Evolutionary conservation across 2,113 vertebrate genomes (phyloP).

Genomic region (Fukomys damarensis): DNA sequence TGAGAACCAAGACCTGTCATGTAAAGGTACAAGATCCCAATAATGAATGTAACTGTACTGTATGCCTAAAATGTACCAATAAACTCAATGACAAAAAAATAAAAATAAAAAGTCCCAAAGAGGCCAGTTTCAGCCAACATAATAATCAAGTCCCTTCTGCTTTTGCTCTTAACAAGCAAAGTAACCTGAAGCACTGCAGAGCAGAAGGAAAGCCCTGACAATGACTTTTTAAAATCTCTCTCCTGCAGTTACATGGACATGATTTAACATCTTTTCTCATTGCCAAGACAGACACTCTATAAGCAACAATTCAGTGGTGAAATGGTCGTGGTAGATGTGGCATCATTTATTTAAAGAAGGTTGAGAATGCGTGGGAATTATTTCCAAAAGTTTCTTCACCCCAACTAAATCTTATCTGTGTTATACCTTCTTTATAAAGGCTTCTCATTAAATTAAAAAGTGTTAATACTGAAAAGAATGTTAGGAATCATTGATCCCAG

Average conservation of each 20-base stretch:
- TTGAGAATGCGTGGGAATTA: background rate
- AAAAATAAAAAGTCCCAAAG: too few species aligned
- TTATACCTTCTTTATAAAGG: background rate
- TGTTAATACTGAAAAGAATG: background rate
- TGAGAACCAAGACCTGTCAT: too few species aligned
- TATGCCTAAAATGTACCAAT: too few species aligned
- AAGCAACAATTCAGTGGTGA: background rate
- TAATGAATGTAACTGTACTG: too few species aligned
- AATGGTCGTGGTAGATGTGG: background rate
- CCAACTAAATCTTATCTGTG: background rate
- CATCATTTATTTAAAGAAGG: background rate
- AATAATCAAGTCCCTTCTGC: background rate
- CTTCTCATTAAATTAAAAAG: background rate
- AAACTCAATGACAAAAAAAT: too few species aligned
- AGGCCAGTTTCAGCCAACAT: background rate
- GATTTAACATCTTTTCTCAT: background rate
- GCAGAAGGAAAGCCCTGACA: background rate
- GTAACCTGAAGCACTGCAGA: background rate
- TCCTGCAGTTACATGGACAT: background rate
- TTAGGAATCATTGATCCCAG: background rate
- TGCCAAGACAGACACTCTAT: background rate
- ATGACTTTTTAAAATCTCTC: background rate
- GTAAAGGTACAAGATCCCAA: too few species aligned
- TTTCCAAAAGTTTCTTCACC: background rate
- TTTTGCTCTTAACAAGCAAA: background rate